Evolutionary conservation across 2,797 vertebrate genomes (phyloP).

Genomic region (Sandelia bainsii): DNA sequence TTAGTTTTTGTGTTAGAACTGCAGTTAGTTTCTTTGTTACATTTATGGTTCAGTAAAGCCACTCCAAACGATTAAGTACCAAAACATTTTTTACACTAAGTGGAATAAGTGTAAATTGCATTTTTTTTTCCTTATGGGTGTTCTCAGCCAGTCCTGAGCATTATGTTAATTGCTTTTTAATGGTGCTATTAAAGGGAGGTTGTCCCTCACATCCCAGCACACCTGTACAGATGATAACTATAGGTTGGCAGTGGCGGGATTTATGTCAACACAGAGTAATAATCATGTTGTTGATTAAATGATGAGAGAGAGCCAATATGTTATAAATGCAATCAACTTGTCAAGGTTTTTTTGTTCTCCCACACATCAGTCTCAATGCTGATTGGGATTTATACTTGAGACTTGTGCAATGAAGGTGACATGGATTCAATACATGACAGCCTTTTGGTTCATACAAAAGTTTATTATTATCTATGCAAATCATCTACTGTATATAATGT

Average conservation of each 20-base stretch:
- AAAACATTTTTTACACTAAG: slow-evolving; percentile 25
- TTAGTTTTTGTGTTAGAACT: neutral
- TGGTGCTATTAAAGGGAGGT: slow-evolving; percentile 82
- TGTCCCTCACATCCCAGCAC: slow-evolving; percentile 77
- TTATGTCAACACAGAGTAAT: slow-evolving; percentile 57
- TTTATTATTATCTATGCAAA: slow-evolving; percentile 6
- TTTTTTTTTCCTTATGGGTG: slow-evolving; percentile 46
- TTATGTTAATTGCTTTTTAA: slow-evolving; percentile 86
- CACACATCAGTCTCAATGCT: neutral
- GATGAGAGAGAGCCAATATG: slow-evolving; percentile 40
- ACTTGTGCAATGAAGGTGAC: neutral
- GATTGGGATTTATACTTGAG: neutral
- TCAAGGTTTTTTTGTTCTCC: slow-evolving; percentile 30
- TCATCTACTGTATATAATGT: neutral
- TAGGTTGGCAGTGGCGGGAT: slow-evolving; percentile 44
- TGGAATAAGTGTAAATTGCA: slow-evolving; percentile 40
- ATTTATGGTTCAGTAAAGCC: slow-evolving; percentile 14
- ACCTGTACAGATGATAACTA: slow-evolving; percentile 74
- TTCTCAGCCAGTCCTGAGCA: slow-evolving; percentile 68
- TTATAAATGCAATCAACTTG: slow-evolving; percentile 50
- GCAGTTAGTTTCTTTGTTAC: neutral
- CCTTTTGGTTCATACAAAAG: neutral
- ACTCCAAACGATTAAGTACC: slow-evolving; percentile 22
- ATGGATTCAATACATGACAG: neutral
- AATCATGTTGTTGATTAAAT: slow-evolving; percentile 74